A percentile compares a stretch with the other conserved stretches of the same genome.
These are phyloP conservation scores for Peucedramus taeniatus DNA, from an alignment of 2,113 vertebrate genomes.

Conservation along the genomic window DNA sequence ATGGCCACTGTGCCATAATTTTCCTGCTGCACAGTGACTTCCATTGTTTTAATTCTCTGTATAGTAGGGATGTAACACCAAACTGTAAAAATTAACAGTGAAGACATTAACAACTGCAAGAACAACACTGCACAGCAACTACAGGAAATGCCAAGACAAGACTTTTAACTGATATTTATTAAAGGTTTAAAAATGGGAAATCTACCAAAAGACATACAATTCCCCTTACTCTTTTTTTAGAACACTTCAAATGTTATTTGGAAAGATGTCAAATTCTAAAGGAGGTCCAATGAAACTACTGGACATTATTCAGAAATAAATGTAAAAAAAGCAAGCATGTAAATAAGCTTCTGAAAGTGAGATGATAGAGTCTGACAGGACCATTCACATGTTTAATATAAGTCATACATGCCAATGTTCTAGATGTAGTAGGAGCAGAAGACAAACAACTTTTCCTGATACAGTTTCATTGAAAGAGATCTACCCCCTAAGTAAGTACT, in stretches of 20 bases:
- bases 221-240: background rate
- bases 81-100: background rate
- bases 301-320: background rate
- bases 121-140: background rate
- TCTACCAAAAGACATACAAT: background rate
- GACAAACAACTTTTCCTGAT: background rate
- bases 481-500: background rate
- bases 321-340: background rate
- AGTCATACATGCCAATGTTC: background rate
- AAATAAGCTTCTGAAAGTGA: background rate
- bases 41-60: background rate
- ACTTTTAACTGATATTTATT: background rate
- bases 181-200: background rate
- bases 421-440: background rate
- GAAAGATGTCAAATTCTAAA: background rate
- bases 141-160: background rate
- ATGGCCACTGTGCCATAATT: background rate
- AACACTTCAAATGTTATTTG: background rate
- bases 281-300: background rate
- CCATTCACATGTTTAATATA: accelerated
- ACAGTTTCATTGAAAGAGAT: background rate
- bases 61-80: background rate
- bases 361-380: background rate
- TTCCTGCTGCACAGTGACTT: background rate
- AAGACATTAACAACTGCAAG: background rate